Base-by-base conservation (phyloP, 2,888 invertebrate genomes). In the Cyaniris semiargus region DNA sequence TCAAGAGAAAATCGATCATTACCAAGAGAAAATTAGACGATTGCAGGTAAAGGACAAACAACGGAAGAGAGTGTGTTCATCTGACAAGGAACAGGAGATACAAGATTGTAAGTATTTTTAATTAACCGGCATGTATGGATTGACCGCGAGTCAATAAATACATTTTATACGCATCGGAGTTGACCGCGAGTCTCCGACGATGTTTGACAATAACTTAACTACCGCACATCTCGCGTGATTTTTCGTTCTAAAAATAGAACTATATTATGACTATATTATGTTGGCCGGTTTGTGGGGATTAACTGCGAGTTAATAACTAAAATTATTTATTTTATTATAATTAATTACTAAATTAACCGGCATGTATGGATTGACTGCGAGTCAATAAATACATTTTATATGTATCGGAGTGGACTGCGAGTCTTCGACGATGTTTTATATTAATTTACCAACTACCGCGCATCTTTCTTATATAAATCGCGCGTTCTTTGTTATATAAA, bases 131-230 rank as follows among this genome's bases (percentile, higher is more conserved):
- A 7, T 27, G 27, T 70, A 18, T 27, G 31, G 13, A 70, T 27
- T 70, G 70, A 34, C 70, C 31, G 70, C 18, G 70, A 70, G 70
- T 70, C 70, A 70, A 70, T 70, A 70, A 70, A 31, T 70, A 70
- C 70, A 70, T 34, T 38, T 70, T 34, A 70, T 34, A 18, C 7
- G 70, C 70, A 38, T 70, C 70, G 34, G 34, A 34, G 38, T 70
- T 70, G 70, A 70, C 70, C 10, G 18, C 34, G 70, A 70, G 70
- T 70, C 31, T n/a, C 13, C 38, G n/a, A 70, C 70, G 70, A 70
- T 70, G 70, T n/a, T 34, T 23, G 7, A 38, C 8, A 18, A 31
- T 48, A 10, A 66, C 5, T 10, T 31, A 70, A 10, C 23, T 70
- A 70, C 27, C 27, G 27, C 5, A 6, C 18, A 31, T 31, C 15